These are phyloP conservation scores for Eupithecia inturbata DNA, from an alignment of 2,888 invertebrate species.

Conservation along the genomic window DNA sequence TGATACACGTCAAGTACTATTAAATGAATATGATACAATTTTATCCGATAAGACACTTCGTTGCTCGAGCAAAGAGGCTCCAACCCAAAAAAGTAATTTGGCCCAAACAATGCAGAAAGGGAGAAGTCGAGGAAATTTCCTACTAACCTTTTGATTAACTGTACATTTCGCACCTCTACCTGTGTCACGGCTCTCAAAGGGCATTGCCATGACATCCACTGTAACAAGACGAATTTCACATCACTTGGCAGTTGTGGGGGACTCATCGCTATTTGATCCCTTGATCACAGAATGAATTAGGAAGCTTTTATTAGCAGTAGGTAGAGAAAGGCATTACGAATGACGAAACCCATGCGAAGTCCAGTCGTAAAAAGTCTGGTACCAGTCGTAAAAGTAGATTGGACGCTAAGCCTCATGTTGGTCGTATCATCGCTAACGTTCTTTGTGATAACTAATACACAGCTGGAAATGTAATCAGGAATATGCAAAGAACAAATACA, in stretches of 20 bases:
- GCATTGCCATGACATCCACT: conserved; percentile 42
- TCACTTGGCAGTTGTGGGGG: conserved; percentile 48
- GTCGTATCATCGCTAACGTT: too few relatives aligned
- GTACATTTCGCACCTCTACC: conserved; percentile 36
- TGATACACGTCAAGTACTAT: background rate
- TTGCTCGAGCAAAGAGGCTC: background rate
- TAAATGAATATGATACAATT: background rate
- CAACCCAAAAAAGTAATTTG: background rate
- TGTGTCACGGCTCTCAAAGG: conserved; percentile 41
- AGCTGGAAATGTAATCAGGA: too few relatives aligned
- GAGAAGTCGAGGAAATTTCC: background rate
- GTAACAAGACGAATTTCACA: conserved; percentile 48
- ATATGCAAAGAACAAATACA: too few relatives aligned
- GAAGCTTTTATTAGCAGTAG: background rate
- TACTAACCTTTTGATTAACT: conserved; percentile 32
- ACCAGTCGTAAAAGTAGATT: too few relatives aligned
- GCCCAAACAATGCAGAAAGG: background rate
- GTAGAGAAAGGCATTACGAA: background rate
- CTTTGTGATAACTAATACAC: too few relatives aligned
- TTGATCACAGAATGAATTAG: conserved; percentile 32
- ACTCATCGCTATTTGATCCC: conserved; percentile 53
- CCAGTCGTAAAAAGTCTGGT: too few relatives aligned
- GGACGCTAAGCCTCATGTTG: too few relatives aligned
- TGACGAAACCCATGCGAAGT: background rate
- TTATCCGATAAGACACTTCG: background rate